Evolutionary conservation across 2,113 vertebrate genomes (phyloP).

Genomic region (Talpa occidentalis): DNA sequence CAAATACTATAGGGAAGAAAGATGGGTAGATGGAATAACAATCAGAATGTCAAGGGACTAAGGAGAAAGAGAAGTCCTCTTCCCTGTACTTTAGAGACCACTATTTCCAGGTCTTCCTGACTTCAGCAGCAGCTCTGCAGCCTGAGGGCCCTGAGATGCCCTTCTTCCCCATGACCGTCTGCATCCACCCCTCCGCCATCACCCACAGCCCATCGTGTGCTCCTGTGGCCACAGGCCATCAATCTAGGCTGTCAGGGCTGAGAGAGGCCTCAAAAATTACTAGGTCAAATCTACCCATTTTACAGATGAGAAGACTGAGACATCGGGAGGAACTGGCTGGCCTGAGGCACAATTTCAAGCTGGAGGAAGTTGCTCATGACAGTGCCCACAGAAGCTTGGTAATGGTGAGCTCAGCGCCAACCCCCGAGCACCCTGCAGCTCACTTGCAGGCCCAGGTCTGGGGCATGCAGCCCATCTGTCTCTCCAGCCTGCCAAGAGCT

Average conservation of each 20-base stretch:
- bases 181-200: neutral
- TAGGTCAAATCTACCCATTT: neutral
- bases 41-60: neutral
- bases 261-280: neutral
- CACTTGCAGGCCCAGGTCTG: neutral
- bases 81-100: neutral
- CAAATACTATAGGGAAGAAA: neutral
- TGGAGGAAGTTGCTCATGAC: neutral
- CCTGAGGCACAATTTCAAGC: accelerated
- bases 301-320: neutral
- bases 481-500: slow-evolving; percentile 71
- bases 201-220: neutral
- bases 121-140: neutral
- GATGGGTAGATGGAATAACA: neutral
- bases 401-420: neutral
- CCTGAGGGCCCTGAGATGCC: accelerated
- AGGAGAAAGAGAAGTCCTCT: neutral
- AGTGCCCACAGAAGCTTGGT: neutral
- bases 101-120: neutral
- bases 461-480: slow-evolving; percentile 74
- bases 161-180: neutral
- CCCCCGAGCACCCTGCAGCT: neutral
- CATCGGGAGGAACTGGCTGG: neutral
- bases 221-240: neutral
- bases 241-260: neutral